phyloP scores from a whole-genome alignment of 2,797 vertebrate genomes.

The Chiroxiphia lanceolata region DNA sequence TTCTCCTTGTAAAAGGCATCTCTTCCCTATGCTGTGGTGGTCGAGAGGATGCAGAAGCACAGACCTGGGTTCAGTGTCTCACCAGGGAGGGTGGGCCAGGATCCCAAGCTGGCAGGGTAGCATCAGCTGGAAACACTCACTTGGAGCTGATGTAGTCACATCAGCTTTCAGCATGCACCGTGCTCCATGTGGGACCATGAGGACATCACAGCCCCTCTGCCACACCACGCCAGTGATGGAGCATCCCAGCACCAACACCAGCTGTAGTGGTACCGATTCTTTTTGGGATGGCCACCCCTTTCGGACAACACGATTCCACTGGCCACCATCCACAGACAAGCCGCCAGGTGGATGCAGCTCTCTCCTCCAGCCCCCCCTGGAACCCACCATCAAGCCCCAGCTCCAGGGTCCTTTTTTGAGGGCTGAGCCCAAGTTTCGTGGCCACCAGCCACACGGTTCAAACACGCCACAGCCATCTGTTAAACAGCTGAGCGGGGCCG shows the following conservation, averaged over 20 bases:
- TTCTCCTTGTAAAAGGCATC: neutral
- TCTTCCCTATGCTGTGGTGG: accelerated
- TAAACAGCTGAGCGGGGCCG: neutral
- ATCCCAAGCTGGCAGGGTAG: neutral
- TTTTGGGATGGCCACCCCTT: neutral
- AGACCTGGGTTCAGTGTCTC: neutral
- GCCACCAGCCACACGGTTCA: neutral
- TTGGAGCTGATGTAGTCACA: neutral
- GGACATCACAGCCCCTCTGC: accelerated
- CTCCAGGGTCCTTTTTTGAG: neutral
- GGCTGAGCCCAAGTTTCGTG: neutral
- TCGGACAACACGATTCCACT: neutral
- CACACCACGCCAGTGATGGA: accelerated
- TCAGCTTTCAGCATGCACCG: accelerated
- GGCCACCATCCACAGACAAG: accelerated
- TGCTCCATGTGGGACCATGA: accelerated
- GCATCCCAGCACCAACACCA: neutral
- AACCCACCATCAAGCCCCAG: neutral
- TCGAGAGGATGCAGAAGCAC: neutral
- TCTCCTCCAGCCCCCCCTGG: neutral
- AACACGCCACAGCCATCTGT: neutral
- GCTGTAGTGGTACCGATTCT: neutral
- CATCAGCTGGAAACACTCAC: neutral
- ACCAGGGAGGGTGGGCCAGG: accelerated
- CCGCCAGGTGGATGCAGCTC: accelerated